A percentile compares a stretch with the other conserved stretches of the same genome.
phyloP scores from a whole-genome alignment of 1,140 invertebrate genomes.

The Trichoplusia ni region DNA sequence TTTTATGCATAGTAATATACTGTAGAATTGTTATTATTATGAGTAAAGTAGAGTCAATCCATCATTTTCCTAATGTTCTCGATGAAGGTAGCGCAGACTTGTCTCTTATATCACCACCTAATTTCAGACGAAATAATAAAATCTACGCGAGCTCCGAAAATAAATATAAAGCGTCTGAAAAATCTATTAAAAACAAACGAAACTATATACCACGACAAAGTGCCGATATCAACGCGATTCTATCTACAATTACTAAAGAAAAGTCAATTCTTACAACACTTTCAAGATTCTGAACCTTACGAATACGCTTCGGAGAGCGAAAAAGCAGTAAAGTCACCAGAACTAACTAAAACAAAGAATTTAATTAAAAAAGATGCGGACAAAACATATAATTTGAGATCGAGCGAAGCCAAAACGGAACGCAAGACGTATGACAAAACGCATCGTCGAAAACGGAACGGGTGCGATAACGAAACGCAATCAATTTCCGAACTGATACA shows the following conservation, averaged over 20 bases:
- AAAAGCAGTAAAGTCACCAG: slow-evolving; percentile 51
- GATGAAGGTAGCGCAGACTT: too few relatives aligned
- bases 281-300: slow-evolving; percentile 61
- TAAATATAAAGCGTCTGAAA: slow-evolving; percentile 54
- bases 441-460: slow-evolving; percentile 41
- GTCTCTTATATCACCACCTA: neutral
- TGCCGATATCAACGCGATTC: slow-evolving; percentile 70
- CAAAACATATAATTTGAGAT: slow-evolving; percentile 68
- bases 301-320: slow-evolving; percentile 71
- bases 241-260: slow-evolving; percentile 69
- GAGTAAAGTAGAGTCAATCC: too few relatives aligned
- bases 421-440: slow-evolving; percentile 60
- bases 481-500: slow-evolving; percentile 29
- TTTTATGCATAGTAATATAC: too few relatives aligned
- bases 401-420: slow-evolving; percentile 61
- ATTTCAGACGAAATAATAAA: slow-evolving; percentile 53
- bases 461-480: slow-evolving; percentile 29
- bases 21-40: too few relatives aligned
- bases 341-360: slow-evolving; percentile 39
- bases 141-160: slow-evolving; percentile 45
- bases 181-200: slow-evolving; percentile 63
- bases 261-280: slow-evolving; percentile 65
- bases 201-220: slow-evolving; percentile 73
- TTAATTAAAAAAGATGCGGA: slow-evolving; percentile 48
- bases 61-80: too few relatives aligned